Conservation (phyloP, 2,113 vertebrate species). For the Rhea pennata region DNA sequence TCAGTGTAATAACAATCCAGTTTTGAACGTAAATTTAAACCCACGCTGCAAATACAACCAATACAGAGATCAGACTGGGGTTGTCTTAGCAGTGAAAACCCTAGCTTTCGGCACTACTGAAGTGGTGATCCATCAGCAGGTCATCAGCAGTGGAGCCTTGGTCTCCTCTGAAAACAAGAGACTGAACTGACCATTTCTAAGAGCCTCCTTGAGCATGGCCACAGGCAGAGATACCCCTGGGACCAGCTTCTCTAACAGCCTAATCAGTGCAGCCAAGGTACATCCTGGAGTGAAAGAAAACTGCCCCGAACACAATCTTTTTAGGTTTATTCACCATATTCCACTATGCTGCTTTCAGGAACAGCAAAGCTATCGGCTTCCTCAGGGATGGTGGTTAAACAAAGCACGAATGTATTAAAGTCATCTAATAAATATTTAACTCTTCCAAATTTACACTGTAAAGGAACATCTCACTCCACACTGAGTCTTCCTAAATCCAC, state of each 20-base stretch:
- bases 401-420: not conserved
- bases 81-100: not conserved
- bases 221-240: not conserved
- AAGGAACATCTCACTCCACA: not conserved
- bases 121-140: not conserved
- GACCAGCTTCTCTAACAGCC: not conserved
- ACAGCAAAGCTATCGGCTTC: conserved; percentile 21
- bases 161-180: not conserved
- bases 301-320: not conserved
- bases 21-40: not conserved
- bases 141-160: not conserved
- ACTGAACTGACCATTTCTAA: not conserved
- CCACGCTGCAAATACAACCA: not conserved
- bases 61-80: not conserved
- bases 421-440: not conserved
- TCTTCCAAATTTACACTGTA: not conserved
- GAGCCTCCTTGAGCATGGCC: not conserved
- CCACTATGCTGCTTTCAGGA: not conserved
- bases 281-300: not conserved
- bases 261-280: not conserved
- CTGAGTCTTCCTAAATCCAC: not conserved
- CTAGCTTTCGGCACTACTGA: not conserved
- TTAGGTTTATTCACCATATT: not conserved
- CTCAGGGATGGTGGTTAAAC: not conserved
- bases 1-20: not conserved